These are phyloP conservation scores for Amiota mariae DNA, from an alignment of 2,888 invertebrate genomes.

Conservation along the genomic window DNA sequence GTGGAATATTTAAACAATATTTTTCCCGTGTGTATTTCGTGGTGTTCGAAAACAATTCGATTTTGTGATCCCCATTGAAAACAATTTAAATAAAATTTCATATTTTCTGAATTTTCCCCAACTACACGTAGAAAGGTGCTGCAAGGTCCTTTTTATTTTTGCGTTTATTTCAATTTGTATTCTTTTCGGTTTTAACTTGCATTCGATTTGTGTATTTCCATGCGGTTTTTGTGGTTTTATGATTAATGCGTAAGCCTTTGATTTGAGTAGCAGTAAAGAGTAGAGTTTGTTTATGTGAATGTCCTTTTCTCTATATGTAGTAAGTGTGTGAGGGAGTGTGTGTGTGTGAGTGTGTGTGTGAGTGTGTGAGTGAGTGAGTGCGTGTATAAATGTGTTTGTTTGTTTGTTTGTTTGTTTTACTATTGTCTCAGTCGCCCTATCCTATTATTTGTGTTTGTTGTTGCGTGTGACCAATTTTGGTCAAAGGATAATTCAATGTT, in stretches of 20 bases:
- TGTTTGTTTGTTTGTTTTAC: background rate
- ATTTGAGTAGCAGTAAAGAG: constrained; percentile 9
- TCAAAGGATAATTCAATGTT: constrained; percentile 10
- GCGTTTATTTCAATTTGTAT: constrained; percentile 15
- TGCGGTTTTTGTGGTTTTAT: constrained; percentile 25
- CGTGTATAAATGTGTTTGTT: constrained; percentile 6
- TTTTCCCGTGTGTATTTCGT: constrained; percentile 22
- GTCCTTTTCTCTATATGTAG: background rate
- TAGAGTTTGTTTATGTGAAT: constrained; percentile 24
- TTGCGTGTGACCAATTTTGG: background rate
- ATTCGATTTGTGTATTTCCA: background rate
- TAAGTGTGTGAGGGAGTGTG: background rate
- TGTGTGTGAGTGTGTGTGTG: constrained; percentile 4
- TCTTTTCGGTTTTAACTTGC: constrained; percentile 13
- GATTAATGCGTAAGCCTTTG: constrained; percentile 39
- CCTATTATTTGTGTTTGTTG: background rate
- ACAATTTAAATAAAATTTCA: constrained; percentile 3
- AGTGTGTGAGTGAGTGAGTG: background rate
- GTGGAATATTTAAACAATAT: background rate
- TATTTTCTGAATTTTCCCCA: background rate
- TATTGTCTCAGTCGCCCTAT: too few species aligned
- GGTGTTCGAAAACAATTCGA: background rate
- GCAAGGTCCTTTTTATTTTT: background rate
- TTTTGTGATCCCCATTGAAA: constrained; percentile 7
- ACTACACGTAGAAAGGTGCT: background rate